phyloP scores from a whole-genome alignment of 2,113 vertebrate species.

The Oreochromis aureus region DNA sequence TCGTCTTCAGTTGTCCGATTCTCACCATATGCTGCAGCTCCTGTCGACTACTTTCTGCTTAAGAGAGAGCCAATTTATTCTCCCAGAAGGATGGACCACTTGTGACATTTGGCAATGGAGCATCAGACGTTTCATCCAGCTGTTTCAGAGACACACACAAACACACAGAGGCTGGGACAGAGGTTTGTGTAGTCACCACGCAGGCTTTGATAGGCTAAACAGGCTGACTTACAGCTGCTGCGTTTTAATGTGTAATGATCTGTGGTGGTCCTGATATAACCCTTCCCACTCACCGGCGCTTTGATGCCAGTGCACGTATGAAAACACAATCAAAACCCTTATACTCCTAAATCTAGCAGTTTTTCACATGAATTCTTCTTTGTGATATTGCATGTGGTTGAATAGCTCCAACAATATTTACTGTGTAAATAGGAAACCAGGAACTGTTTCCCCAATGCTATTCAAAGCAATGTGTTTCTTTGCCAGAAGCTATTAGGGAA shows the following conservation, averaged over 20 bases:
- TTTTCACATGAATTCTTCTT: slow-evolving; percentile 13
- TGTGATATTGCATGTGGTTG: slow-evolving; percentile 13
- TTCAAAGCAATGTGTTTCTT: slow-evolving; percentile 29
- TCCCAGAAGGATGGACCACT: slow-evolving; percentile 54
- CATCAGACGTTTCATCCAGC: slow-evolving; percentile 54
- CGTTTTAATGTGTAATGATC: slow-evolving; percentile 10
- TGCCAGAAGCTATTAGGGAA: slow-evolving; percentile 39
- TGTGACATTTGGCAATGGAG: slow-evolving; percentile 66
- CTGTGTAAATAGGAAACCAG: slow-evolving; percentile 24
- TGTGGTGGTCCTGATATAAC: background rate
- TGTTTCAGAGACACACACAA: slow-evolving; percentile 36
- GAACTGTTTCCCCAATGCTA: slow-evolving; percentile 31
- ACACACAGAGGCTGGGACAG: background rate
- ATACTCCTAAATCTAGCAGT: background rate
- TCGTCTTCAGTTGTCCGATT: slow-evolving; percentile 46
- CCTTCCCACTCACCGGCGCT: background rate
- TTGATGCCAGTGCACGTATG: background rate
- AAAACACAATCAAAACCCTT: background rate
- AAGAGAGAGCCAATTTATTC: slow-evolving; percentile 68
- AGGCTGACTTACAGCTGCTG: slow-evolving; percentile 10
- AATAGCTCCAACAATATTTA: slow-evolving; percentile 26
- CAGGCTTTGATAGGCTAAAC: slow-evolving; percentile 22
- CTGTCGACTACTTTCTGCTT: slow-evolving; percentile 41
- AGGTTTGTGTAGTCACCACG: background rate
- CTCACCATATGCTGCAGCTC: slow-evolving; percentile 50